A percentile compares a stretch with the other conserved stretches of the same genome.
Conservation (phyloP, 2,888 invertebrate genomes). For the Acholoe squamosa region DNA sequence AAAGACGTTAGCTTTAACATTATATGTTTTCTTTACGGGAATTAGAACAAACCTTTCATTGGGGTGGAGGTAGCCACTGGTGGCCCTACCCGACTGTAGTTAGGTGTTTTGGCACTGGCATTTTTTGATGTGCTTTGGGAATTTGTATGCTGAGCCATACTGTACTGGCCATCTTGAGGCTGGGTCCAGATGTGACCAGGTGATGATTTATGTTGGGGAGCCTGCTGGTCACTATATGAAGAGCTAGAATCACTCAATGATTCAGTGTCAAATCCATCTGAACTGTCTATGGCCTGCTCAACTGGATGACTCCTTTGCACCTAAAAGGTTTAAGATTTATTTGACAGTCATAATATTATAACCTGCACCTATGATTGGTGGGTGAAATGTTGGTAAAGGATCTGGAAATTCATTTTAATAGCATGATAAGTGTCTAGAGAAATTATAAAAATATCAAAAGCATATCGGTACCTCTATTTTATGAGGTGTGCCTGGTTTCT, state of each 20-base stretch:
- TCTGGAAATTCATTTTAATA: too few relatives aligned
- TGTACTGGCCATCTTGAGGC: neutral
- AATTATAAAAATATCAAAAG: neutral
- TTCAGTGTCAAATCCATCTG: conserved; percentile 25
- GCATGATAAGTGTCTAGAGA: neutral
- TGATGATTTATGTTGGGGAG: neutral
- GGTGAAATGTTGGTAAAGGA: too few relatives aligned
- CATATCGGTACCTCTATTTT: neutral
- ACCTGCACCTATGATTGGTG: too few relatives aligned
- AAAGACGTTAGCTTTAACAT: too few relatives aligned
- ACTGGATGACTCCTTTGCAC: neutral
- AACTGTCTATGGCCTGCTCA: neutral
- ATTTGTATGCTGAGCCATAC: too few relatives aligned
- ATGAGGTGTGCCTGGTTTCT: neutral
- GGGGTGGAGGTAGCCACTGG: conserved; percentile 39
- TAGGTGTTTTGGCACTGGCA: neutral
- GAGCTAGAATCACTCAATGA: neutral
- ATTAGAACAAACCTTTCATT: neutral
- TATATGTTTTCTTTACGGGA: too few relatives aligned
- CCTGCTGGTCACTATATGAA: conserved; percentile 5
- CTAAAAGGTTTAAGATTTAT: neutral
- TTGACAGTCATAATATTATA: too few relatives aligned
- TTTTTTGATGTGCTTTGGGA: neutral
- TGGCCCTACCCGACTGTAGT: conserved; percentile 13
- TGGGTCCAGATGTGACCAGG: neutral